Conservation (phyloP, 2,113 vertebrate species). For the Peucedramus taeniatus region DNA sequence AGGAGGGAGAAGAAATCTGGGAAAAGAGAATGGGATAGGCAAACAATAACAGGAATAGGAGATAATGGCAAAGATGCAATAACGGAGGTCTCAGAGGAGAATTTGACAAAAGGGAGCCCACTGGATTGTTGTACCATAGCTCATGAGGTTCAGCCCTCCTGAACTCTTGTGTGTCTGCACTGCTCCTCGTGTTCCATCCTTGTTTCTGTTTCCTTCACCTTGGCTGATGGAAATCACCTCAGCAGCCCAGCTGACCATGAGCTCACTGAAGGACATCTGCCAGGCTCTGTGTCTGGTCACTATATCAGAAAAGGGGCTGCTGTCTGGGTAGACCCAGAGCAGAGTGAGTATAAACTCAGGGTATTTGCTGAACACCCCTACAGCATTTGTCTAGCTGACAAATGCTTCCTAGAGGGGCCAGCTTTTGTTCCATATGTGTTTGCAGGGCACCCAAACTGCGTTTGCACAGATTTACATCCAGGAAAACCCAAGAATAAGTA, state of each 20-base stretch:
- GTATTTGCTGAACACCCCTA: neutral
- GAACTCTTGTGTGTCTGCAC: neutral
- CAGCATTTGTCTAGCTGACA: neutral
- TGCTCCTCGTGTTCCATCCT: neutral
- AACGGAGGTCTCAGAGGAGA: neutral
- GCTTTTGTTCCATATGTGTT: neutral
- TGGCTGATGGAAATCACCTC: neutral
- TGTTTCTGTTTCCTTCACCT: neutral
- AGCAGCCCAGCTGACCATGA: neutral
- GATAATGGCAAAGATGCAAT: neutral
- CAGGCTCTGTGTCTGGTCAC: neutral
- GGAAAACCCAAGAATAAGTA: neutral
- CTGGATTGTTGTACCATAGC: neutral
- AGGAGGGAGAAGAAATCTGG: neutral
- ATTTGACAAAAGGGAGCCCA: neutral
- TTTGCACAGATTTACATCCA: neutral
- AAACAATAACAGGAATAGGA: neutral
- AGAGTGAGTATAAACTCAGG: neutral
- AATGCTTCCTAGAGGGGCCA: neutral
- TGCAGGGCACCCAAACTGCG: neutral
- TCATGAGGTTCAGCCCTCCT: neutral
- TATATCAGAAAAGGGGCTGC: neutral
- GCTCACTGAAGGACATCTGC: neutral
- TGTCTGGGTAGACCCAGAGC: neutral
- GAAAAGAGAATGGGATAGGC: neutral